A percentile compares a stretch with the other conserved stretches of the same genome.
These are phyloP conservation scores for Nycteola revayana DNA, from an alignment of 2,888 invertebrate genomes.

Conservation along the genomic window DNA sequence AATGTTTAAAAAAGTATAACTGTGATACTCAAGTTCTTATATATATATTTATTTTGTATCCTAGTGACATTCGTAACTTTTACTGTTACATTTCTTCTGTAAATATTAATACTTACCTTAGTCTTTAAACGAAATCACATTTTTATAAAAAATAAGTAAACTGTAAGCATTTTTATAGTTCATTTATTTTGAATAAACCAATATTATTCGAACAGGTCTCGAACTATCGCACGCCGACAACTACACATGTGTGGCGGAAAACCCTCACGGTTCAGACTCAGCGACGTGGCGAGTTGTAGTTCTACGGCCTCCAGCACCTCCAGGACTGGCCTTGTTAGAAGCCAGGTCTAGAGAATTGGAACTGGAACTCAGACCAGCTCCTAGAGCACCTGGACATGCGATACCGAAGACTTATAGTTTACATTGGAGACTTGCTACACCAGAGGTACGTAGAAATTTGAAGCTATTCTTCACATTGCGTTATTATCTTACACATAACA, in stretches of 20 bases:
- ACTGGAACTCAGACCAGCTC: constrained; percentile 61
- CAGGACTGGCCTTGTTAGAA: constrained; percentile 83
- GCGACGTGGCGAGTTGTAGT: constrained; percentile 90
- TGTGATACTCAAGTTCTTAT: too few species aligned
- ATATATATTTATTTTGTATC: too few species aligned
- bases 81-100: too few species aligned
- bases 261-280: constrained; percentile 92
- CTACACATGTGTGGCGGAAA: constrained; percentile 90
- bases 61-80: too few species aligned
- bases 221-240: constrained; percentile 89
- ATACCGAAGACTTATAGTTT: constrained; percentile 83
- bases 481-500: too few species aligned
- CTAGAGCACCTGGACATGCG: constrained; percentile 66
- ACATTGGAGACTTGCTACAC: constrained; percentile 85
- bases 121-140: too few species aligned
- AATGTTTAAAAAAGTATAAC: too few species aligned
- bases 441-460: constrained; percentile 89
- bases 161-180: too few species aligned
- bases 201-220: constrained; percentile 78
- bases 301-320: constrained; percentile 87
- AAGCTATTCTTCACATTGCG: too few species aligned
- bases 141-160: too few species aligned
- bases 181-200: too few species aligned
- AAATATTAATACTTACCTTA: too few species aligned
- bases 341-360: constrained; percentile 69